Percentiles rank a stretch among this genome's conserved stretches.
phyloP scores from a whole-genome alignment of 2,888 invertebrate species.

The Clistopyga incitator region DNA sequence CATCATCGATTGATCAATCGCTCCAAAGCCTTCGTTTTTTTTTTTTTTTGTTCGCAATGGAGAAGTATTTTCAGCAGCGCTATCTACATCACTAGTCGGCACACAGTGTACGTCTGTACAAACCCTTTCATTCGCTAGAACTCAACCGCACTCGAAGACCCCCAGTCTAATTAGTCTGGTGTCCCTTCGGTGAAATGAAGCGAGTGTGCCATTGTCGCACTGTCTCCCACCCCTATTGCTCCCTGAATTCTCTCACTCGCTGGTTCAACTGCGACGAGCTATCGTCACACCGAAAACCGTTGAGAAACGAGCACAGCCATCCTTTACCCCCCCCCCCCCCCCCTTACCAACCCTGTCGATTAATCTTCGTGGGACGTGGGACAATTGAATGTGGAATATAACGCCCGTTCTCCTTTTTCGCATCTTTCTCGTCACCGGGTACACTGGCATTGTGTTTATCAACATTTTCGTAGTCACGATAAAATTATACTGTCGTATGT shows the following conservation, averaged over 20 bases:
- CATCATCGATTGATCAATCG: too few species aligned
- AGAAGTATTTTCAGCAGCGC: neutral
- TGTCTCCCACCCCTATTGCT: conserved; percentile 11
- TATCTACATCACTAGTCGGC: conserved; percentile 2
- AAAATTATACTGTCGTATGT: conserved; percentile 46
- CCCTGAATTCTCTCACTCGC: conserved; percentile 17
- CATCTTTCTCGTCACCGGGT: conserved; percentile 24
- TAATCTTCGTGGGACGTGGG: conserved; percentile 59
- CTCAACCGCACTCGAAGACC: conserved; percentile 30
- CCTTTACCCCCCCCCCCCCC: conserved; percentile 39
- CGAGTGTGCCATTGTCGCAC: conserved; percentile 53
- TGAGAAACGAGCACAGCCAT: conserved; percentile 45
- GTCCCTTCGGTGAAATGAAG: conserved; percentile 59
- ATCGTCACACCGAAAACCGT: conserved; percentile 50
- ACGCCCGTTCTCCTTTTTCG: conserved; percentile 58
- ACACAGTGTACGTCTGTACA: neutral
- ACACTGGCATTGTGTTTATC: conserved; percentile 3
- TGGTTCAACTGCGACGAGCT: conserved; percentile 29
- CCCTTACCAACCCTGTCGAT: conserved; percentile 45
- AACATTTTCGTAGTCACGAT: conserved; percentile 29
- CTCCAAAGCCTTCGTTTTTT: too few species aligned
- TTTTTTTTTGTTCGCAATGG: too few species aligned
- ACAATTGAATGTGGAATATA: conserved; percentile 60
- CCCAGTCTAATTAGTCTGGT: conserved; percentile 56
- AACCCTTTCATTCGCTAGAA: conserved; percentile 5